Evolutionary conservation across 2,113 vertebrate species (phyloP), one percentile per base, ranked within the genome.

Genomic region (Platichthys flesus): DNA sequence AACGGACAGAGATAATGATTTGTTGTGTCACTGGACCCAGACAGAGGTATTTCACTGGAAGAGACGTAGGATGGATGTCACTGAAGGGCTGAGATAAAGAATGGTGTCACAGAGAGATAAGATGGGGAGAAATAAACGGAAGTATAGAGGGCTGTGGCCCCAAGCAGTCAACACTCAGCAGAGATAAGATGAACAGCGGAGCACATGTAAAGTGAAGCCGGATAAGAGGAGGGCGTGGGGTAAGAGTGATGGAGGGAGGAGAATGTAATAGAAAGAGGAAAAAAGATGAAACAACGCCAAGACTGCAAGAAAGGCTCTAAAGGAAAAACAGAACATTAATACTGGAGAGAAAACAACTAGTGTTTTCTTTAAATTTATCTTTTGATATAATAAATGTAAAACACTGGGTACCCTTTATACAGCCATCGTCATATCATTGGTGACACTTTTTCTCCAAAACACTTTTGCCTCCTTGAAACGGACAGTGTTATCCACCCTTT

Each of bases 11-110:
- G 40, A 42, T 42, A 58, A 20, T 60, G 60, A 70, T 55, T 62
- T 61, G 14, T 26, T 74, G 40, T 71, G 51, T 45, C 16, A 51
- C 14, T 78, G 16, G 31, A 47, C 52, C 60, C 56, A 14, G 60
- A 14, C 2, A 16, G 21, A 56, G n/a, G 18, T 16, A 15, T 71
- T 66, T 78, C 24, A 37, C 37, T 37, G 56, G 23, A 16, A 6
- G 52, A 56, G 51, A 64, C n/a, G 13, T 10, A 5, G 31, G 10
- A 55, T 47, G 7, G 69, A 85, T 67, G 35, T 56, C 21, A 49
- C 10, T 51, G 54, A 64, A 66, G 1, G 47, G 21, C 24, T 66
- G 55, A 65, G 31, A 72, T 72, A 72, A 72, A 76, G 81, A 21
- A 72, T 57, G 67, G 49, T 45, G 9, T 3, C 55, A 80, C 47